Percentiles rank a stretch among this genome's conserved stretches.
phyloP scores from a whole-genome alignment of 2,113 vertebrate genomes.

The Pyxicephalus adspersus region DNA sequence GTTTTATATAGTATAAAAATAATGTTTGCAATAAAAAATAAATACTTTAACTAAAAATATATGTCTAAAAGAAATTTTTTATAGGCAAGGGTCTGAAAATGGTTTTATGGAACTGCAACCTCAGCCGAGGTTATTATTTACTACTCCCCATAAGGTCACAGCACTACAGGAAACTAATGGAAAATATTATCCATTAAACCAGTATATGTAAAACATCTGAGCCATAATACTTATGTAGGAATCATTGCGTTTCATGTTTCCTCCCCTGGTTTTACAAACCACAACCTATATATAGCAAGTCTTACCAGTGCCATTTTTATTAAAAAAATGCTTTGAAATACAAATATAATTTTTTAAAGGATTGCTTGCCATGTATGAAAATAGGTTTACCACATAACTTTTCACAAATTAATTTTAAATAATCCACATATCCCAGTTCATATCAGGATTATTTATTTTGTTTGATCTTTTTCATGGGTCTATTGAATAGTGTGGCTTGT shows the following conservation, averaged over 20 bases:
- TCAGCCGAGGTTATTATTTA: conserved; percentile 40
- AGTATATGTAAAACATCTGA: conserved; percentile 40
- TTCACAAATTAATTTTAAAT: neutral
- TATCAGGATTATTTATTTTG: neutral
- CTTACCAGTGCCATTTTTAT: conserved; percentile 14
- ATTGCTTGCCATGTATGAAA: conserved; percentile 28
- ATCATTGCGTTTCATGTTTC: conserved; percentile 39
- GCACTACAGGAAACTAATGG: conserved; percentile 34
- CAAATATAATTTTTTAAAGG: conserved; percentile 4
- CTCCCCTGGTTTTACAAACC: conserved; percentile 37
- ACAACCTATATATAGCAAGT: conserved; percentile 46
- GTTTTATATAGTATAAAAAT: too few species aligned
- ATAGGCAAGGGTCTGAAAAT: neutral
- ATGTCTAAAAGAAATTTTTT: too few species aligned
- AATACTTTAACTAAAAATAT: too few species aligned
- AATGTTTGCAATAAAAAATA: too few species aligned
- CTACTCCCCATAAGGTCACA: conserved; percentile 40
- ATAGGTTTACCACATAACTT: neutral
- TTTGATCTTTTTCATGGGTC: neutral
- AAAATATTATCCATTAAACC: conserved; percentile 46
- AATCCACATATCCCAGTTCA: neutral
- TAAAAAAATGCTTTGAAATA: conserved; percentile 33
- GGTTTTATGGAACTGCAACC: conserved; percentile 26
- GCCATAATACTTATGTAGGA: conserved; percentile 28
- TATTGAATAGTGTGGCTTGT: too few species aligned